These are phyloP conservation scores for Tragelaphus scriptus DNA, from an alignment of 2,113 vertebrate genomes.

Conservation along the genomic window DNA sequence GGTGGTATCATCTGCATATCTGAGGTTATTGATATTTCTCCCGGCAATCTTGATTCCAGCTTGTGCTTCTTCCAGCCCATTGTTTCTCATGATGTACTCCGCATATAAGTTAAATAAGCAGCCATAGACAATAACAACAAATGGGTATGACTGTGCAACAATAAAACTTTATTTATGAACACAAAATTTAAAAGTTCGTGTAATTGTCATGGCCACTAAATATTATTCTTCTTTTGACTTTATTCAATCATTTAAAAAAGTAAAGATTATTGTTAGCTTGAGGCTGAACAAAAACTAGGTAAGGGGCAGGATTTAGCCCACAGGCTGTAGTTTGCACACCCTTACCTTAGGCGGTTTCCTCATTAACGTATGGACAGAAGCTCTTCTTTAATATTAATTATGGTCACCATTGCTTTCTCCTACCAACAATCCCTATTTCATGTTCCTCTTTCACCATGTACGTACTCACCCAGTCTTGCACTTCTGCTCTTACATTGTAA, in stretches of 20 bases:
- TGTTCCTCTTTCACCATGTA: rapidly evolving
- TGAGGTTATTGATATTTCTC: too few species aligned
- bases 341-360: not conserved
- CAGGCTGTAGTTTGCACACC: not conserved
- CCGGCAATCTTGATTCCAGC: too few species aligned
- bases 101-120: too few species aligned
- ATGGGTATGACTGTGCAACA: not conserved
- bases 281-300: not conserved
- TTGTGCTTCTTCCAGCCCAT: too few species aligned
- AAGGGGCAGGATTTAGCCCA: not conserved
- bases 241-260: not conserved
- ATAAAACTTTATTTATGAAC: not conserved
- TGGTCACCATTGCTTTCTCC: not conserved
- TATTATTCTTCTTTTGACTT: not conserved
- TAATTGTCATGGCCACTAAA: not conserved
- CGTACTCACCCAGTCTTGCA: not conserved
- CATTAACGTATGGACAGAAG: not conserved
- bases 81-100: too few species aligned
- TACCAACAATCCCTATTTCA: too few species aligned
- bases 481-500: not conserved
- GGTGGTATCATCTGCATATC: too few species aligned
- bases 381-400: not conserved
- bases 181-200: not conserved
- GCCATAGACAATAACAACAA: not conserved
- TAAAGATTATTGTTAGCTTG: not conserved